These are phyloP conservation scores for Dascillus cervinus DNA, from an alignment of 2,888 invertebrate genomes.

Conservation along the genomic window DNA sequence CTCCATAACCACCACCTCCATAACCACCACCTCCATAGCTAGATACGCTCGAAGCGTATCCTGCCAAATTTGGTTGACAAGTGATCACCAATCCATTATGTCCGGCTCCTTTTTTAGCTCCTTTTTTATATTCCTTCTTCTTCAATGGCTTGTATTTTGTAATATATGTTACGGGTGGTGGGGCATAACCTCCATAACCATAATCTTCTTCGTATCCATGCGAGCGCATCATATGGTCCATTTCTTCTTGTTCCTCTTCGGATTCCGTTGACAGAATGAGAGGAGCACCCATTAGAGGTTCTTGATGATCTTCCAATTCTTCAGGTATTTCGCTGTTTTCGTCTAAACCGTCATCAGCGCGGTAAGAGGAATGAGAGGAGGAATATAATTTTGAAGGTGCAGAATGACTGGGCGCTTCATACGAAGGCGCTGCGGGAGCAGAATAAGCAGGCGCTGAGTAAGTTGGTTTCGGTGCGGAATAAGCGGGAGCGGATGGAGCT, in stretches of 20 bases:
- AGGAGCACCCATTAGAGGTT: conserved; percentile 6
- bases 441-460: conserved; percentile 4
- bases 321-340: conserved; percentile 12
- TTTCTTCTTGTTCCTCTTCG: conserved; percentile 6
- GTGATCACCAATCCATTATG: conserved; percentile 39
- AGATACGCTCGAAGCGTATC: conserved; percentile 30
- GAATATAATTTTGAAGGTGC: conserved; percentile 4
- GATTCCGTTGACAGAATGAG: too few species aligned
- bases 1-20: conserved; percentile 3
- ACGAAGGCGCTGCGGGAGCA: background rate
- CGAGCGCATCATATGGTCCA: conserved; percentile 11
- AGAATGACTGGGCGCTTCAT: too few species aligned
- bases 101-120: conserved; percentile 18
- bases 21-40: conserved; percentile 9
- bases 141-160: conserved; percentile 14
- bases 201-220: conserved; percentile 16
- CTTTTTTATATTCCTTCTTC: conserved; percentile 14
- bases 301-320: conserved; percentile 12
- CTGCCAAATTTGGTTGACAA: conserved; percentile 40
- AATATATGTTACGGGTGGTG: conserved; percentile 9
- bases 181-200: conserved; percentile 8
- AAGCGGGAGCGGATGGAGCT: conserved; percentile 16
- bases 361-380: background rate
- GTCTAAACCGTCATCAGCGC: conserved; percentile 4
- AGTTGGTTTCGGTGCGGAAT: conserved; percentile 5